Evolutionary conservation across 2,797 vertebrate species (phyloP).

Genomic region (Pyrocephalus nanus): DNA sequence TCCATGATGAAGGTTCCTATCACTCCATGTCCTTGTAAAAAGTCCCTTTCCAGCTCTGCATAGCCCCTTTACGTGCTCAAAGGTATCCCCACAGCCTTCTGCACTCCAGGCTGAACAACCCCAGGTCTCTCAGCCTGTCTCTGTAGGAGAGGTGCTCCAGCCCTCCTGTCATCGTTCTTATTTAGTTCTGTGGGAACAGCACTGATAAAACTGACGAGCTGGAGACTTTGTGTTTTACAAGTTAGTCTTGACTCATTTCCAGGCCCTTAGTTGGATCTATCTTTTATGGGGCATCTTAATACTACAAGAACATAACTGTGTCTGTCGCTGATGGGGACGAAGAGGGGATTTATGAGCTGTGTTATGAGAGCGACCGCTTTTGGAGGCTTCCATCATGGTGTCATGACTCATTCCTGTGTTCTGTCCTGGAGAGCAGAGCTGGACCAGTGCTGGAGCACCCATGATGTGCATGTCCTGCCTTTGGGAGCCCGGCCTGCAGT

Average conservation of each 20-base stretch:
- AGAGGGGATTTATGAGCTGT: not conserved
- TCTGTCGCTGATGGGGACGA: fast-evolving
- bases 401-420: fast-evolving
- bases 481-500: not conserved
- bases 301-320: fast-evolving
- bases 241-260: not conserved
- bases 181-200: not conserved
- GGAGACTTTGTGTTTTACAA: not conserved
- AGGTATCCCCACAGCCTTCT: not conserved
- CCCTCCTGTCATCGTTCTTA: not conserved
- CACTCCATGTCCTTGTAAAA: not conserved
- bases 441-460: not conserved
- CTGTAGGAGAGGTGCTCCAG: not conserved
- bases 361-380: fast-evolving
- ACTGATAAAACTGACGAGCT: not conserved
- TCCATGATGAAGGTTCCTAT: not conserved
- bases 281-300: not conserved
- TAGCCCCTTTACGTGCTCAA: not conserved
- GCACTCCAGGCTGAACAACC: not conserved
- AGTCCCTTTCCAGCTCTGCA: not conserved
- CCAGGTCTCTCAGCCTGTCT: not conserved
- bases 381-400: not conserved
- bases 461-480: fast-evolving
- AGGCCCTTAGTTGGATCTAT: not conserved
- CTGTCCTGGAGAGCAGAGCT: not conserved